These are phyloP conservation scores for Oncorhynchus kisutch DNA, from an alignment of 2,113 vertebrate species.

Conservation along the genomic window DNA sequence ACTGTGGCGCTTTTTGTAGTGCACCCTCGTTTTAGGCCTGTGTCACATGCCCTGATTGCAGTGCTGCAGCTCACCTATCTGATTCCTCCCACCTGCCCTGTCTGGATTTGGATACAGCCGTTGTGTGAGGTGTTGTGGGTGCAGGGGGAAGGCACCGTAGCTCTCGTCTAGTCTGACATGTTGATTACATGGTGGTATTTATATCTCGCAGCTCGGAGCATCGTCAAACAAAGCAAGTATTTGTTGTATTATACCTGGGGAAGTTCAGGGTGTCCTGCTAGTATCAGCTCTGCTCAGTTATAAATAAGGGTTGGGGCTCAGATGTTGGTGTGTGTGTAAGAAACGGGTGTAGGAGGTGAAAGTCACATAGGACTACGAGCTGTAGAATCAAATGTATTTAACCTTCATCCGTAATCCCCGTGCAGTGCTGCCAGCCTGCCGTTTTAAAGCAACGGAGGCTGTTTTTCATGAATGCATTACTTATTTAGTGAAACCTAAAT, in stretches of 20 bases:
- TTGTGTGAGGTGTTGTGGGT: constrained; percentile 45
- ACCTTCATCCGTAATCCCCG: constrained; percentile 15
- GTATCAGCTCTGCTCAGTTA: constrained; percentile 43
- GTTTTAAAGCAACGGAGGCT: background rate
- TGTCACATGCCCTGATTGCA: constrained; percentile 51
- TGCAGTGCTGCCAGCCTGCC: background rate
- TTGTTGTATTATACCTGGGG: background rate
- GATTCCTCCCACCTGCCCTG: constrained; percentile 23
- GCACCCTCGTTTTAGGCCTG: constrained; percentile 24
- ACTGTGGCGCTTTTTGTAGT: background rate
- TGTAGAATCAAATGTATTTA: constrained; percentile 1
- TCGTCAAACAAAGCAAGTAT: constrained; percentile 71
- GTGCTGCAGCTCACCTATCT: constrained; percentile 45
- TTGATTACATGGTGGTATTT: constrained; percentile 72
- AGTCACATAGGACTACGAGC: constrained; percentile 8
- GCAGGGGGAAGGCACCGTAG: constrained; percentile 35
- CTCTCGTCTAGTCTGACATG: constrained; percentile 59
- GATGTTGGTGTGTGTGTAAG: background rate
- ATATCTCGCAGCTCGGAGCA: constrained; percentile 66
- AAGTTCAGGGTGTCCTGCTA: constrained; percentile 36
- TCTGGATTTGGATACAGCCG: constrained; percentile 8
- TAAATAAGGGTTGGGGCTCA: constrained; percentile 1
- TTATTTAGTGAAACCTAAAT: constrained; percentile 18
- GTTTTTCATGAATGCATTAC: constrained; percentile 32
- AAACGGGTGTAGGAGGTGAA: background rate